Percentiles rank a stretch among this genome's conserved stretches.
phyloP scores from a whole-genome alignment of 2,113 vertebrate species.

The Illadopsis cleaveri region DNA sequence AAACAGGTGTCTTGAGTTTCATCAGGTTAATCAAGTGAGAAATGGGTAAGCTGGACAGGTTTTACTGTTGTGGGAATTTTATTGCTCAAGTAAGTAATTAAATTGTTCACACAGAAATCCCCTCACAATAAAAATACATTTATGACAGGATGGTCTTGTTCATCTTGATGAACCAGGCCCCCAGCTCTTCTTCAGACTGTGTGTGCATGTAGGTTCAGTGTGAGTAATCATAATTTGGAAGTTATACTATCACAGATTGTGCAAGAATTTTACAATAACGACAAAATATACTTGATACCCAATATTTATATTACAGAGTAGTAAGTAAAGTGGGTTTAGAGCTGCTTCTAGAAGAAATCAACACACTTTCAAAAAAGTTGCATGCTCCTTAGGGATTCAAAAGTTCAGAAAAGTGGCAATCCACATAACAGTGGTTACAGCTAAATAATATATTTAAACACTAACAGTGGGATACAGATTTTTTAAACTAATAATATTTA shows the following conservation, averaged over 20 bases:
- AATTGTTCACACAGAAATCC: slow-evolving; percentile 9
- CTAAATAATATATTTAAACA: neutral
- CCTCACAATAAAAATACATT: slow-evolving; percentile 17
- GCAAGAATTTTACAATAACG: neutral
- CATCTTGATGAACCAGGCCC: neutral
- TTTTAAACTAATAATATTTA: neutral
- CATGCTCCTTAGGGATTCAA: neutral
- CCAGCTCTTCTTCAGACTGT: neutral
- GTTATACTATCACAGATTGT: neutral
- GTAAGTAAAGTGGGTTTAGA: neutral
- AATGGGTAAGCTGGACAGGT: neutral
- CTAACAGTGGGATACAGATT: neutral
- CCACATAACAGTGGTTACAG: neutral
- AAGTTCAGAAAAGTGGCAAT: neutral
- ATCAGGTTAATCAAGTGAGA: slow-evolving; percentile 29
- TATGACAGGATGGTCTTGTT: slow-evolving; percentile 2
- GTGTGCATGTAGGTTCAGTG: neutral
- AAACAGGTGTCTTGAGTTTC: slow-evolving; percentile 27
- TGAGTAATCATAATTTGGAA: neutral
- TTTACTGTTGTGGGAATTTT: slow-evolving; percentile 23
- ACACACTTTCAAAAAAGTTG: neutral
- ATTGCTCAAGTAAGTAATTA: slow-evolving; percentile 42
- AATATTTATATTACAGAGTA: neutral
- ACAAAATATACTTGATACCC: neutral
- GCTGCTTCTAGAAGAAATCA: neutral